Conservation (phyloP, 2,888 invertebrate genomes). For the Phyllotreta cruciferae region DNA sequence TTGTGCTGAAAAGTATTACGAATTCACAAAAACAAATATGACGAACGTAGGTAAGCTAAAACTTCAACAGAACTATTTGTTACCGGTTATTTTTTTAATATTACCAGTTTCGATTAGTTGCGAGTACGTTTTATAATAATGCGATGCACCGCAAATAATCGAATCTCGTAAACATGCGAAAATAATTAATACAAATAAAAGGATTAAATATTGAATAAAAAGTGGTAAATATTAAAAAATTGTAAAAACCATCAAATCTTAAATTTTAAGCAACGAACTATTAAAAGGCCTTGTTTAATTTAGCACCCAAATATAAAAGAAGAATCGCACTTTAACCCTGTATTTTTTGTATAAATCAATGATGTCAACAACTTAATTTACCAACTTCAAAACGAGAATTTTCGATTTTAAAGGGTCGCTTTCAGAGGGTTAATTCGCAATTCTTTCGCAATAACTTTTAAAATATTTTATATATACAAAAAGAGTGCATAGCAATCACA, state of each 20-base stretch:
- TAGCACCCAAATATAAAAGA: conserved; percentile 56
- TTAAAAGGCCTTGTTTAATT: conserved; percentile 39
- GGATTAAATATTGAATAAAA: neutral
- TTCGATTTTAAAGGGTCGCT: neutral
- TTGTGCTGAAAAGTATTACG: conserved; percentile 53
- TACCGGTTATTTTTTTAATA: conserved; percentile 36
- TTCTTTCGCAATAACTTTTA: conserved; percentile 49
- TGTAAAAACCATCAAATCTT: conserved; percentile 36
- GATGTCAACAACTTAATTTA: conserved; percentile 7
- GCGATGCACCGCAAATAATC: neutral
- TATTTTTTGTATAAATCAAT: too few species aligned
- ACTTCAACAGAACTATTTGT: conserved; percentile 49
- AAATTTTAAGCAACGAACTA: conserved; percentile 37
- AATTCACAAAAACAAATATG: conserved; percentile 53
- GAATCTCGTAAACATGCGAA: neutral
- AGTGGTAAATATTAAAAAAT: conserved; percentile 19
- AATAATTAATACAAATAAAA: conserved; percentile 8
- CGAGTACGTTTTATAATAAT: conserved; percentile 20
- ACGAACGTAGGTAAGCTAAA: conserved; percentile 53
- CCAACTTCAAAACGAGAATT: neutral
- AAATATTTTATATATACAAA: conserved; percentile 50
- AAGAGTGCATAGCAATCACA: conserved; percentile 58
- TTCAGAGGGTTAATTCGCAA: neutral
- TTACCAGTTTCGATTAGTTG: conserved; percentile 48
- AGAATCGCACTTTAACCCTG: conserved; percentile 19